phyloP scores from a whole-genome alignment of 2,797 vertebrate genomes.

The Sebastes iracundus region DNA sequence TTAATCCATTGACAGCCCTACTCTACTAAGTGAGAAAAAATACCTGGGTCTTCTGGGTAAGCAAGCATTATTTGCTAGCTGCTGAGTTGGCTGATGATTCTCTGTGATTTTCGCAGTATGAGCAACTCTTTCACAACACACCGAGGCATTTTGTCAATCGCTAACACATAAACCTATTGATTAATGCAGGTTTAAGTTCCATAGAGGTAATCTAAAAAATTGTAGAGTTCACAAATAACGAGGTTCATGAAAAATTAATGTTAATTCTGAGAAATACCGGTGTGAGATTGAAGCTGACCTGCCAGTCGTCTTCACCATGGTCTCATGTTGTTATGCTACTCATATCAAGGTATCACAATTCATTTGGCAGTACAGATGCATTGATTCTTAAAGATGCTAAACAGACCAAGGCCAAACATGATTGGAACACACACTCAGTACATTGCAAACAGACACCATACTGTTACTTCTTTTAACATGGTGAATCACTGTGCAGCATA shows the following conservation, averaged over 20 bases:
- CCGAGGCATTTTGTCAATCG: not conserved
- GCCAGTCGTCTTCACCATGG: not conserved
- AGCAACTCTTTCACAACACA: not conserved
- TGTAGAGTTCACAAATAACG: not conserved
- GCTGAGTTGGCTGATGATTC: not conserved
- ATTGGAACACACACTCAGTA: slow-evolving; percentile 44
- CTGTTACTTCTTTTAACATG: slow-evolving; percentile 37
- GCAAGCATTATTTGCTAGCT: too few relatives aligned
- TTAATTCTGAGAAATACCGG: not conserved
- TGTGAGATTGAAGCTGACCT: not conserved
- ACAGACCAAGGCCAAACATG: slow-evolving; percentile 19
- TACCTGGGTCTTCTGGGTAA: not conserved
- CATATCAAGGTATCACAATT: slow-evolving; percentile 19
- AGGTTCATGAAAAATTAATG: not conserved
- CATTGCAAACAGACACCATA: slow-evolving; percentile 48
- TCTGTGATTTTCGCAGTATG: not conserved
- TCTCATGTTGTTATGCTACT: slow-evolving; percentile 1
- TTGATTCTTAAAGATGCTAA: slow-evolving; percentile 2
- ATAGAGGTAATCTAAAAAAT: not conserved
- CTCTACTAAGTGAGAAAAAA: not conserved
- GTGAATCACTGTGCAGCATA: slow-evolving; percentile 45
- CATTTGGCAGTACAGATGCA: slow-evolving; percentile 21
- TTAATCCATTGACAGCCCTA: too few relatives aligned
- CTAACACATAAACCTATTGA: not conserved
- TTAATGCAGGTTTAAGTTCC: not conserved